Base-by-base conservation (phyloP, 2,113 vertebrate species). In the Chroicocephalus ridibundus region DNA sequence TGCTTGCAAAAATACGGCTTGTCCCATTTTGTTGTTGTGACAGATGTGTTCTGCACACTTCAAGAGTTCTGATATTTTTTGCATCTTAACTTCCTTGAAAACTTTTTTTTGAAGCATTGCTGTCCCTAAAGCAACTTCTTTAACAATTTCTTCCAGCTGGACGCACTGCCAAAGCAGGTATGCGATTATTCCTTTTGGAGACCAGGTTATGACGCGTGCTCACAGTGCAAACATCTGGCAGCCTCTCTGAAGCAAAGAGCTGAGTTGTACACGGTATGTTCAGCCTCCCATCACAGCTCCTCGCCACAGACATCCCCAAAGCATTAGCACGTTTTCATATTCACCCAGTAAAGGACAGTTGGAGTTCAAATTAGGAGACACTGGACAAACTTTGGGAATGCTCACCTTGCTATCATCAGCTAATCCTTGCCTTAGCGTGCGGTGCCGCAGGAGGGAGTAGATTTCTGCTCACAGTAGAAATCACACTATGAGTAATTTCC, bases 401-500 rank as follows among this genome's bases (percentile, higher is more conserved):
- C 26, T 89, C 58, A 38, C 31, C 54, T 82, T 89, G 47, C 60
- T 51, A 38, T 54, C 47, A 52, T 71, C 69, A 89, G 61, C 26
- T 76, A 65, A 18, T 77, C 88, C 32, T 49, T 82, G 49, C 60
- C 14, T 79, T 54, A 86, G 34, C 0, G 0, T 76, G 69, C 32
- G 34, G 70, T 65, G 70, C 77, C 4, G 9, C 34, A 91, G 57
- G 88, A 96, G 57, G 34, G 88, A 76, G 47, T 38, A 74, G 44
- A 88, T 87, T 91, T 95, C 70, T 84, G 38, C 51, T 86, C n/a
- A 68, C 76, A 68, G 86, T 72, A 95, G 65, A 92, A 94, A 88
- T 91, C 77, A 60, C 44, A n/a, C 74, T 89, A 81, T 96, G 97
- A 95, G 96, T 97, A 96, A 97, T 96, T 96, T 96, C 95, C 95